Evolutionary conservation across 1,140 invertebrate genomes (phyloP), one percentile per base, ranked within the genome.

Genomic region (Sminthurides bifidus): DNA sequence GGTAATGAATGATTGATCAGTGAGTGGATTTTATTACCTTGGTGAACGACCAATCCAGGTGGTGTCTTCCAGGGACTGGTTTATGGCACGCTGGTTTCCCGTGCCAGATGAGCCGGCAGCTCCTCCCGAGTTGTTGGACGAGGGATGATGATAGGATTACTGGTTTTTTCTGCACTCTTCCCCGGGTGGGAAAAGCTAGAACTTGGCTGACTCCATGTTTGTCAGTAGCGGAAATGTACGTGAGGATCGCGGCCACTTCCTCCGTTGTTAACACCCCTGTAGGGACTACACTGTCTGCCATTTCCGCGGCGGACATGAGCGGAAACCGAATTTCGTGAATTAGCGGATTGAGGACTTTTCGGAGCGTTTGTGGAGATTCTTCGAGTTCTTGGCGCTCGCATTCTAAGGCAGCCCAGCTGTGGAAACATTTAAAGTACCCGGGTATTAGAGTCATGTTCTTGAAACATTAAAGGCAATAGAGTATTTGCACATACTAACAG

Each of bases 231-330:
- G 38, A 46, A 21, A 60, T 56, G 27, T 29, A 44, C 8, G 49
- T 54, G 17, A 60, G 41, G 14, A 60, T 50, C 33, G 48, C 45
- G 1, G 59, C 82, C 5, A 82, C 73, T 69, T 89, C 84, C 58
- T 79, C 68, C 65, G 88, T 84, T 52, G 80, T 81, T 1, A 92
- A 71, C 19, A 92, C 71, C 15, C 82, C 81, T 64, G 79, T 81
- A 65, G 84, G 82, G 5, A 85, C 87, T 10, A 85, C 80, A 5
- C 82, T 82, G 65, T 79, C 77, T 0, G 87, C 87, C 73, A 92
- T 92, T 70, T 92, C 87, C 68, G 89, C 83, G 2, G 87, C 80
- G 1, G 81, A 83, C 87, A 92, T 92, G 3, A 90, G 70, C 3
- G 88, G 87, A 70, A 89, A 92, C 26, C 89, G 73, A 57, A 92